Evolutionary conservation across 2,113 vertebrate genomes (phyloP).

Genomic region (Protobothrops flavoviridis): DNA sequence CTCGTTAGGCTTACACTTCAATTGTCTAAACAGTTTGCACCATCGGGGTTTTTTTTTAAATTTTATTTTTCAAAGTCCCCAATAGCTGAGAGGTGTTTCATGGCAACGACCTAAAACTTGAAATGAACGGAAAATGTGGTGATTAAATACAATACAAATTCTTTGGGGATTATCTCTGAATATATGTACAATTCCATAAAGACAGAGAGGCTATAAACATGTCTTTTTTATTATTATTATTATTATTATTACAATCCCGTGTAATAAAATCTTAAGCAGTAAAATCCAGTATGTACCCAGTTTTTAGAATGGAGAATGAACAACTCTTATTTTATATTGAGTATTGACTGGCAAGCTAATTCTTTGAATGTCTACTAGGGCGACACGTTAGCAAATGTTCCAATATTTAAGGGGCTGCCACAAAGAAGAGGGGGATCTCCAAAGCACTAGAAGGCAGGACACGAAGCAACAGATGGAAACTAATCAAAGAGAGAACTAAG

Average conservation of each 20-base stretch:
- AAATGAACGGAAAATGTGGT: not conserved
- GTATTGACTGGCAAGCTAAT: not conserved
- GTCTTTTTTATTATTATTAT: not conserved
- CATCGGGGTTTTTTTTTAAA: not conserved
- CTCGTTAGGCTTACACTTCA: conserved; percentile 34
- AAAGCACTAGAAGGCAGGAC: no score
- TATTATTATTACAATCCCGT: not conserved
- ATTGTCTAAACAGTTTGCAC: conserved; percentile 27
- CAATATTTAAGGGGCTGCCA: no score
- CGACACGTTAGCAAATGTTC: no score
- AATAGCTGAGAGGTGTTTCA: conserved; percentile 13
- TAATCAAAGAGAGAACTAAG: no score
- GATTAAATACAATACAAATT: not conserved
- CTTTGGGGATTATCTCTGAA: not conserved
- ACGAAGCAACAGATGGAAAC: no score
- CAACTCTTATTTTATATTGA: not conserved
- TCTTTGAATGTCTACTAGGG: not conserved
- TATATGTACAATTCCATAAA: not conserved
- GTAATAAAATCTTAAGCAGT: not conserved
- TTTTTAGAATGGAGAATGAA: not conserved
- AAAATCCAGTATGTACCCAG: not conserved
- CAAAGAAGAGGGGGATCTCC: no score
- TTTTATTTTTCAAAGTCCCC: not conserved
- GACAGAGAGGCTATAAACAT: no score
- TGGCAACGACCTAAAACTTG: not conserved